Evolutionary conservation across 30 jellyfish, hydroid and myxozoan genomes (phyloP).

Genomic region (Aurelia aurita): DNA sequence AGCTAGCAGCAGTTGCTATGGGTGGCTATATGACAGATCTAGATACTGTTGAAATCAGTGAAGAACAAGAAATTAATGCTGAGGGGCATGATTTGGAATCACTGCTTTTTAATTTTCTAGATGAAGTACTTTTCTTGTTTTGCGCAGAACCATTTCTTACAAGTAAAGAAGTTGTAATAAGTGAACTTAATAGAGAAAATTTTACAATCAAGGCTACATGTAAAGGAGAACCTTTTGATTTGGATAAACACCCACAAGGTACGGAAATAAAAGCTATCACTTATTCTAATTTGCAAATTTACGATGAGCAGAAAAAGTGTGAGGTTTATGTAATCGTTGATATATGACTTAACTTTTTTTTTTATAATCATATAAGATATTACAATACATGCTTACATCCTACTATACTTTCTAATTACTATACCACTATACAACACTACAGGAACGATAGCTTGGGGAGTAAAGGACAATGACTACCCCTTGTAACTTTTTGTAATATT

Average conservation of each 20-base stretch:
- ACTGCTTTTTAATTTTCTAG: slow-evolving; percentile 78
- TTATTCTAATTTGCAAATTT: slow-evolving; percentile 95
- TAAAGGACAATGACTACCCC: too few relatives aligned
- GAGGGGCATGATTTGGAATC: slow-evolving; percentile 97
- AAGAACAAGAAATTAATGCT: slow-evolving; percentile 75
- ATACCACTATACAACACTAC: too few relatives aligned
- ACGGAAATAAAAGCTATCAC: slow-evolving; percentile 99
- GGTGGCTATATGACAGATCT: slow-evolving; percentile 91
- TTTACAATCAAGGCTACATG: slow-evolving; percentile 82
- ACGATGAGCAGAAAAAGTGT: slow-evolving; percentile 49
- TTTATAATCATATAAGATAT: too few relatives aligned
- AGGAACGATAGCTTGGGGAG: too few relatives aligned
- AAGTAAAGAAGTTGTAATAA: slow-evolving; percentile 64
- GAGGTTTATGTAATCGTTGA: slow-evolving; percentile 96
- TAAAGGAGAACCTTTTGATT: slow-evolving; percentile 91
- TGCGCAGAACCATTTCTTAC: slow-evolving; percentile 91
- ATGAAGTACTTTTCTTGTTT: slow-evolving; percentile 89
- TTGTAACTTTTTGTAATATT: too few relatives aligned
- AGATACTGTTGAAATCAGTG: slow-evolving; percentile 66
- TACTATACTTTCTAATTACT: too few relatives aligned
- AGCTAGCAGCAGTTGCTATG: slow-evolving; percentile 87
- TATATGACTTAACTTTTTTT: too few relatives aligned
- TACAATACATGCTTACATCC: too few relatives aligned
- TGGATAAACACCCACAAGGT: slow-evolving; percentile 96
- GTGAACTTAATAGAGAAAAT: slow-evolving; percentile 78